A percentile compares a stretch with the other conserved stretches of the same genome.
phyloP scores from a whole-genome alignment of 2,797 vertebrate genomes.

The Sebastiscus albofasciatus region DNA sequence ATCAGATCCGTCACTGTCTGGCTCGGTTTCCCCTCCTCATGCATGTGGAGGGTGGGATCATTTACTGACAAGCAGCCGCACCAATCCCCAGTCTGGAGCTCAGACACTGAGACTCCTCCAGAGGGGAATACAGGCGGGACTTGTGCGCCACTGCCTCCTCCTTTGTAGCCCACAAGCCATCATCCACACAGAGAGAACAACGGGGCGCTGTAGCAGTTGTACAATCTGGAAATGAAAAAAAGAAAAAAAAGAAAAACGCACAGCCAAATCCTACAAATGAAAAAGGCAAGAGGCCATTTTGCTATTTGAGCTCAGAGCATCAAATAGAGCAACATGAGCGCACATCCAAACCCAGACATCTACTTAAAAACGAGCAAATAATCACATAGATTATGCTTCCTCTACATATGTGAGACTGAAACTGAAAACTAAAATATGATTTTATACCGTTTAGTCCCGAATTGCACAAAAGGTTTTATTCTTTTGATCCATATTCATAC shows the following conservation, averaged over 20 bases:
- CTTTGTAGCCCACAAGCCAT: conserved; percentile 58
- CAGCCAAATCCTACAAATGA: conserved; percentile 34
- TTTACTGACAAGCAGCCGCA: conserved; percentile 91
- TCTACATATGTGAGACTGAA: neutral
- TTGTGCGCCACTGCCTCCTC: conserved; percentile 63
- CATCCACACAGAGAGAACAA: conserved; percentile 50
- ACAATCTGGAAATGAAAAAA: conserved; percentile 27
- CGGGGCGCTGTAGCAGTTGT: conserved; percentile 44
- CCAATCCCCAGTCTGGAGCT: conserved; percentile 90
- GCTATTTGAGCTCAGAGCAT: conserved; percentile 37
- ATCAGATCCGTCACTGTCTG: conserved; percentile 74
- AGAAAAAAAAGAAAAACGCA: neutral
- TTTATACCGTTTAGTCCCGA: neutral
- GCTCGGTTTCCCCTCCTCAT: conserved; percentile 64
- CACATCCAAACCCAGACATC: neutral
- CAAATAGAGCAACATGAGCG: conserved; percentile 9
- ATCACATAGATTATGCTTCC: neutral
- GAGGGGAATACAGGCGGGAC: conserved; percentile 79
- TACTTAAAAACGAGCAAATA: too few species aligned
- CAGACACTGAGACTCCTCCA: conserved; percentile 67
- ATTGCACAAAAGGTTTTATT: neutral
- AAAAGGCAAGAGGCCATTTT: conserved; percentile 71
- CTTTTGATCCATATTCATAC: neutral
- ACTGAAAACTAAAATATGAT: neutral
- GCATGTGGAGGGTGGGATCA: conserved; percentile 79